These are phyloP conservation scores for Xanthia togata DNA, from an alignment of 2,888 invertebrate genomes.

Conservation along the genomic window DNA sequence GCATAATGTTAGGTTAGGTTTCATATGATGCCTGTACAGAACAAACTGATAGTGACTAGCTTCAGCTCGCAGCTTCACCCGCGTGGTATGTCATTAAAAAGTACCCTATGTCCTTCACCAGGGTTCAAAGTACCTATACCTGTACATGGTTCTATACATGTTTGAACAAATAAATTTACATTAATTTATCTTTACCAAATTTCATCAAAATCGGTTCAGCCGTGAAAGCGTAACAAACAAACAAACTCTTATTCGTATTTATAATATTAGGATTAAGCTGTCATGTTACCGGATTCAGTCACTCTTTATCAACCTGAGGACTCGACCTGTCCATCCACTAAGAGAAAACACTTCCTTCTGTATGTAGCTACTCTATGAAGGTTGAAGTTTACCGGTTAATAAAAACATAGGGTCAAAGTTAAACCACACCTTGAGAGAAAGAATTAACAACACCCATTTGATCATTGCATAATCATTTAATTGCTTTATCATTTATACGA, in stretches of 20 bases:
- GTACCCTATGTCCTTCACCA: too few relatives aligned
- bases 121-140: not conserved
- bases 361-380: too few relatives aligned
- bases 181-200: not conserved
- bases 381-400: not conserved
- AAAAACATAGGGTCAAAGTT: constrained; percentile 1
- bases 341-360: too few relatives aligned
- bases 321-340: too few relatives aligned
- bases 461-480: constrained; percentile 32
- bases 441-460: constrained; percentile 15
- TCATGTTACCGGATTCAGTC: too few relatives aligned
- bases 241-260: not conserved
- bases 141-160: too few relatives aligned
- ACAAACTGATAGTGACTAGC: not conserved
- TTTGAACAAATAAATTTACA: too few relatives aligned
- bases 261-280: not conserved
- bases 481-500: constrained; percentile 20
- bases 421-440: constrained; percentile 26
- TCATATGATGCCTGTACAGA: too few relatives aligned
- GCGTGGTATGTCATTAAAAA: too few relatives aligned
- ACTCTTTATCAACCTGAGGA: too few relatives aligned
- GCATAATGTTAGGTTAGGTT: too few relatives aligned
- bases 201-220: not conserved
- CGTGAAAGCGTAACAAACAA: not conserved
- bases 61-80: not conserved